Evolutionary conservation across 2,797 vertebrate species (phyloP), one percentile per base, ranked within the genome.

Genomic region (Allobates femoralis): DNA sequence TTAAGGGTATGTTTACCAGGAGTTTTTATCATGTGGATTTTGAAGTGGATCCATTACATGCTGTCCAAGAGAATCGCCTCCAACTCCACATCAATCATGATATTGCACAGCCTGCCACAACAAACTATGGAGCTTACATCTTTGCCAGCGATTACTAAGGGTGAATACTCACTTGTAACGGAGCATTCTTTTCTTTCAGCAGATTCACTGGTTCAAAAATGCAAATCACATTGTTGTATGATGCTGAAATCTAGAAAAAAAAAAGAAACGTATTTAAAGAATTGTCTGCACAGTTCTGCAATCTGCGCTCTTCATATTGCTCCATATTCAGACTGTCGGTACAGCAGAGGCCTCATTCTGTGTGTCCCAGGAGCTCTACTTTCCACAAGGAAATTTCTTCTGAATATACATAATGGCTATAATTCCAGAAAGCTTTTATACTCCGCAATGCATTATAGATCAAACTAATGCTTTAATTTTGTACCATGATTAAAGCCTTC

Each of bases 141-240:
- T 1, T 3, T n/a, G 7, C 12, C 28, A 4, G 12, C 14, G 12
- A 16, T 37, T 71, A 71, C 0, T 21, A 3, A 26, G 1, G 41
- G 16, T 3, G 34, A 26, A 89, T 90, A 96, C 97, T 97, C 89
- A 99, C 97, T 85, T 94, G 92, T 89, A 90, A 89, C 21, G 88
- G 90, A 89, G 90, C 91, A 86, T 92, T 95, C 91, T 94, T 96
- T 90, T 94, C 92, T 92, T 96, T 96, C 69, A 92, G 90, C 66
- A 95, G 87, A 80, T 92, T 94, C 90, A 97, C 90, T 66, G 98
- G 97, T 91, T 99, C 97, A 94, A 99, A 99, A 89, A 99, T 91
- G 90, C 96, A 98, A 89, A 99, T 93, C 64, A 95, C 91, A 81
- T 95, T 97, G 92, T 97, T 98, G 6, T 99, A 99, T 87, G 97